Evolutionary conservation across 2,113 vertebrate genomes (phyloP).

Genomic region (Budorcas taxicolor): DNA sequence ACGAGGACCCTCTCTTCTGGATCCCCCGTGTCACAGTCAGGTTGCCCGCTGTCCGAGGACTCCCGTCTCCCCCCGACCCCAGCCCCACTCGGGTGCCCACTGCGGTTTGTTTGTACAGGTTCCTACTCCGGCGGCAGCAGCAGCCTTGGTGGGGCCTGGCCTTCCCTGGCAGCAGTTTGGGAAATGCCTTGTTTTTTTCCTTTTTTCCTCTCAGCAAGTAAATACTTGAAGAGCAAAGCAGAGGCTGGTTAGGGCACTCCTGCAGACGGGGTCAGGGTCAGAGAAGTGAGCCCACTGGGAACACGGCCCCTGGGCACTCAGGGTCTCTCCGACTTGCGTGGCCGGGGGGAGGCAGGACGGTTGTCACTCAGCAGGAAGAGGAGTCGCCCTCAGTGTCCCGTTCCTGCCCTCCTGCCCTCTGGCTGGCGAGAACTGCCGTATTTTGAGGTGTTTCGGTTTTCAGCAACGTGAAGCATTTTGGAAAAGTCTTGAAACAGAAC

Average conservation of each 20-base stretch:
- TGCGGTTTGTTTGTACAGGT: background rate
- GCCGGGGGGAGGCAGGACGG: fast-evolving
- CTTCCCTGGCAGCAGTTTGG: background rate
- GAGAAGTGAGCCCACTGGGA: background rate
- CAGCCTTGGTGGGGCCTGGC: background rate
- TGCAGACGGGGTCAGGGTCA: background rate
- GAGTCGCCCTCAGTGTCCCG: fast-evolving
- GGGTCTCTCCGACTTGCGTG: fast-evolving
- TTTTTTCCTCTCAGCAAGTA: background rate
- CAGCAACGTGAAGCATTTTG: background rate
- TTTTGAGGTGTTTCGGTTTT: background rate
- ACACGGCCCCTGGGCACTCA: background rate
- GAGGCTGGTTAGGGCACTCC: background rate
- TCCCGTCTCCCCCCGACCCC: fast-evolving
- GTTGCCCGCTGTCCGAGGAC: fast-evolving
- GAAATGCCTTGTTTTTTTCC: background rate
- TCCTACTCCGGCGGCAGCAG: background rate
- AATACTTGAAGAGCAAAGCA: background rate
- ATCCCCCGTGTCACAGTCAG: background rate
- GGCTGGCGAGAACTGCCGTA: background rate
- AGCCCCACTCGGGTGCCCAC: fast-evolving
- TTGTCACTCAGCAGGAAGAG: background rate
- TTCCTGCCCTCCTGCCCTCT: background rate
- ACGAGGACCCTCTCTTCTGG: background rate
- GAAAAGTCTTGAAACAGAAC: background rate